Conservation (phyloP, 2,797 vertebrate species). For the Parauchenoglanis punctatus region DNA sequence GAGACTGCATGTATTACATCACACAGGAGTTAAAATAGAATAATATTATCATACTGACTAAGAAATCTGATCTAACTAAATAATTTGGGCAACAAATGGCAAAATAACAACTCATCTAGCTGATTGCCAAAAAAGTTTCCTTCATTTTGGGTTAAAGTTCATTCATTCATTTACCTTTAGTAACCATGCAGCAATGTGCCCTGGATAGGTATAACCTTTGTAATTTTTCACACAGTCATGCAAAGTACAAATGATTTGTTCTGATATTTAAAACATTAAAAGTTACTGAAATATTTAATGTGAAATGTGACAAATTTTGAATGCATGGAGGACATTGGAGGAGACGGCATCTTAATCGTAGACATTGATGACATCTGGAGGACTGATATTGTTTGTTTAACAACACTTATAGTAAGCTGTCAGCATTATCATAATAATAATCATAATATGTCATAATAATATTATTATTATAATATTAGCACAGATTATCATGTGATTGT, state of each 20-base stretch:
- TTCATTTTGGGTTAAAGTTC: not conserved
- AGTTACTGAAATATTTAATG: not conserved
- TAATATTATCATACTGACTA: not conserved
- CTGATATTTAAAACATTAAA: not conserved
- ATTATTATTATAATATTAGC: no score
- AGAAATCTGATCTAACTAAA: not conserved
- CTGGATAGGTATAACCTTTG: not conserved
- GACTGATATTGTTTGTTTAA: not conserved
- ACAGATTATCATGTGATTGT: not conserved
- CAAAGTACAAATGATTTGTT: not conserved
- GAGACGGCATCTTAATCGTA: not conserved
- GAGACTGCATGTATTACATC: not conserved
- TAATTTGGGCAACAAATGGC: not conserved
- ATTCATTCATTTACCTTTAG: constrained; percentile 1
- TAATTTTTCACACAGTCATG: not conserved
- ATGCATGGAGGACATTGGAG: not conserved
- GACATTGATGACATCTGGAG: not conserved
- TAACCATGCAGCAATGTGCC: not conserved
- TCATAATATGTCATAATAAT: no score
- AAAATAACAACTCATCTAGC: not conserved
- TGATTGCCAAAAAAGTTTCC: not conserved
- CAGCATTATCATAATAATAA: no score
- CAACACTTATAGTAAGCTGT: not conserved
- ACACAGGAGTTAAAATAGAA: not conserved
- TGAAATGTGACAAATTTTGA: not conserved